Percentiles rank a stretch among this genome's conserved stretches.
Evolutionary conservation across 2,113 vertebrate genomes (phyloP).

Genomic region (Morone saxatilis): DNA sequence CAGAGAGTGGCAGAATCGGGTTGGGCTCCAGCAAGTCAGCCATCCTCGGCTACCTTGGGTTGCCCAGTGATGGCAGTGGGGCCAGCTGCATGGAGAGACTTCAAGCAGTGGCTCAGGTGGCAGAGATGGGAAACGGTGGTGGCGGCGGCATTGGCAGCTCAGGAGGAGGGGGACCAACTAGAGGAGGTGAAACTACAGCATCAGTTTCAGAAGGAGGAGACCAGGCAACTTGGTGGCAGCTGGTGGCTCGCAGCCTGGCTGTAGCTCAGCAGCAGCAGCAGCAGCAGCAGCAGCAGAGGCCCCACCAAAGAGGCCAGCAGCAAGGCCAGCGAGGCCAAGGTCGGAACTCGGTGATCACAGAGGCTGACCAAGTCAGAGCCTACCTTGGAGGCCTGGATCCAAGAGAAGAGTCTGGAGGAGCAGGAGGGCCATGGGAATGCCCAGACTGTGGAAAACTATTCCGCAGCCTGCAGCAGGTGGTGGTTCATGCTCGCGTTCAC

Average conservation of each 20-base stretch:
- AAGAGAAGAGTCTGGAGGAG: slow-evolving; percentile 69
- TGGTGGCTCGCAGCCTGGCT: slow-evolving; percentile 84
- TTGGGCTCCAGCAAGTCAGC: slow-evolving; percentile 83
- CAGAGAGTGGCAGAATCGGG: slow-evolving; percentile 63
- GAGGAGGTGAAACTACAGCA: slow-evolving; percentile 57
- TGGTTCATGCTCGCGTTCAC: slow-evolving; percentile 84
- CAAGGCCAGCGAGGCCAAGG: slow-evolving; percentile 68
- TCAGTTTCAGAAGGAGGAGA: slow-evolving; percentile 70
- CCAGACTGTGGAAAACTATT: slow-evolving; percentile 87
- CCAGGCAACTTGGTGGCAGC: slow-evolving; percentile 85
- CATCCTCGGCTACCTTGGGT: slow-evolving; percentile 88
- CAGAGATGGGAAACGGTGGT: slow-evolving; percentile 83
- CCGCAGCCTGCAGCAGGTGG: slow-evolving; percentile 84
- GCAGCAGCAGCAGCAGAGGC: slow-evolving; percentile 72
- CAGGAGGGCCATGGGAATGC: slow-evolving; percentile 84
- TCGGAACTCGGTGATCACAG: slow-evolving; percentile 74
- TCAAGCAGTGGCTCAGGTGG: slow-evolving; percentile 88
- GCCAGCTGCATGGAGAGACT: slow-evolving; percentile 90
- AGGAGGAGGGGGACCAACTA: slow-evolving; percentile 64
- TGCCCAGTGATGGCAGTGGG: slow-evolving; percentile 86
- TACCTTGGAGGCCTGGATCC: slow-evolving; percentile 80
- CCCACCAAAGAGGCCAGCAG: slow-evolving; percentile 74
- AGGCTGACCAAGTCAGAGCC: slow-evolving; percentile 81
- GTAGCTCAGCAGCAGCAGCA: slow-evolving; percentile 81
- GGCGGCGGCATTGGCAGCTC: slow-evolving; percentile 49